phyloP scores from a whole-genome alignment of 2,888 invertebrate genomes.

The Opisthograptis luteolata region DNA sequence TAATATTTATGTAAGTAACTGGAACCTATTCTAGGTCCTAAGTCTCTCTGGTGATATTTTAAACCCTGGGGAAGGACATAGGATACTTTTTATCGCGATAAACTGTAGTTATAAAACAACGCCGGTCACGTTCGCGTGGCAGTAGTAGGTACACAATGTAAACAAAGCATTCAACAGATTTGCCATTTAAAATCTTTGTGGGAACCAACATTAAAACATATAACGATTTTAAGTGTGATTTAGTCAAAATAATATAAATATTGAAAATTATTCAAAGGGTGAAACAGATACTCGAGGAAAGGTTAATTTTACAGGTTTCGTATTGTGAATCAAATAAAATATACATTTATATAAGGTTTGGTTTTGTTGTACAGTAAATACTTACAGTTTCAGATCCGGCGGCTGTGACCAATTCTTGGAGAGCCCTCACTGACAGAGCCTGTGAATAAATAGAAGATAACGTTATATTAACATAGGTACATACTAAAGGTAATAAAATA shows the following conservation, averaged over 20 bases:
- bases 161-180: conserved; percentile 21
- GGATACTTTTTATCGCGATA: too few species aligned
- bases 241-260: conserved; percentile 52
- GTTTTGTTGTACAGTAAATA: conserved; percentile 42
- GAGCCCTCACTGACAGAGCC: conserved; percentile 98
- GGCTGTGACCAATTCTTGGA: conserved; percentile 99
- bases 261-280: conserved; percentile 58
- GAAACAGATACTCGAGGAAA: conserved; percentile 55
- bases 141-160: conserved; percentile 28
- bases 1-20: too few species aligned
- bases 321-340: conserved; percentile 41
- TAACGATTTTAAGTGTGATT: conserved; percentile 43
- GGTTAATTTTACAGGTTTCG: conserved; percentile 61
- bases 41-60: too few species aligned
- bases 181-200: conserved; percentile 66
- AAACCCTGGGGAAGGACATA: too few species aligned
- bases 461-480: too few species aligned
- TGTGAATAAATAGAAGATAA: conserved; percentile 42
- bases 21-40: too few species aligned
- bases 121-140: too few species aligned
- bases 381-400: conserved; percentile 96
- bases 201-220: conserved; percentile 43
- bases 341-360: conserved; percentile 14
- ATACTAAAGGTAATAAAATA: too few species aligned
- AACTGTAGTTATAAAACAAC: too few species aligned